Evolutionary conservation across 2,113 vertebrate species (phyloP), one percentile per base, ranked within the genome.

Genomic region (Poeciliopsis retropinna): DNA sequence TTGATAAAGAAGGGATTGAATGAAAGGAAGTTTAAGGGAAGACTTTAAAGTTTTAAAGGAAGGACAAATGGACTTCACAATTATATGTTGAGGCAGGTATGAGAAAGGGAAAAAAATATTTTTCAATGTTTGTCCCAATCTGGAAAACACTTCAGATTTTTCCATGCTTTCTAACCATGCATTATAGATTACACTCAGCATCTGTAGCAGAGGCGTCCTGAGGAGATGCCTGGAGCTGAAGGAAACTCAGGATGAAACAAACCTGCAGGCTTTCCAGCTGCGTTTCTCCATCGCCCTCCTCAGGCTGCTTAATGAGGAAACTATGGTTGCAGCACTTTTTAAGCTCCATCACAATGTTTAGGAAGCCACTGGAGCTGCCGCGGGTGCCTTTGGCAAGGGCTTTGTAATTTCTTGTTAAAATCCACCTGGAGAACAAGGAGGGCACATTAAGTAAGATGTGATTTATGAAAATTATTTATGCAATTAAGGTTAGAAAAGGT

Each of bases 281-380:
- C 0, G 86, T 95, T 54, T 97, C 96, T 51, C 62, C 86, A 0
- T 99, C 97, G 0, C 83, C 94, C 0, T 99, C 98, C 30, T 99
- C 98, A 0, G 95, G 95, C 34, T 94, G 93, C 76, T 96, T 98
- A 71, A 99, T 98, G 70, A 99, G 95, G 64, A 97, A 98, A 78
- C 96, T 95, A 17, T 99, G 98, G 85, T 99, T 99, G 87, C 98
- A 99, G 91, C 98, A 99, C 77, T 99, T 99, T 83, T 99, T 99
- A 70, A 99, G 92, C 82, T 99, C 98, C 98, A 99, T 99, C 78
- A 99, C 97, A 0, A 99, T 99, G 85, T 99, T 99, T 31, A 99
- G 95, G 88, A 99, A 99, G 70, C 98, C 98, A 0, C 97, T 96
- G 1, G 98, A 98, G 86, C 97, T 98, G 66, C 98, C 97, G 30